A percentile compares a stretch with the other conserved stretches of the same genome.
phyloP scores from a whole-genome alignment of 2,797 vertebrate genomes.

The Eulemur albifrons region DNA sequence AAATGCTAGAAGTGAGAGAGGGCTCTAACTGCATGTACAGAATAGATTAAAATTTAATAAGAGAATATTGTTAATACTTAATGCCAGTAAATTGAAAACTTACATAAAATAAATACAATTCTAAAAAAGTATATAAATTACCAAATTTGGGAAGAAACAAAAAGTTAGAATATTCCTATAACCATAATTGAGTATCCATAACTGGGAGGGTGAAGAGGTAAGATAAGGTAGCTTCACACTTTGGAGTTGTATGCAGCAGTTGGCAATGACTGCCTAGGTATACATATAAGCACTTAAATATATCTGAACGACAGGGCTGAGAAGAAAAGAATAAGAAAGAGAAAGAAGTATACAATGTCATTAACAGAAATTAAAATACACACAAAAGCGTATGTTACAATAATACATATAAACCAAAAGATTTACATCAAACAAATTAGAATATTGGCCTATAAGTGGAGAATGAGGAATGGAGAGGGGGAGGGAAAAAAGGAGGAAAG shows the following conservation, averaged over 20 bases:
- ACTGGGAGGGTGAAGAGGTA: not conserved
- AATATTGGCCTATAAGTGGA: not conserved
- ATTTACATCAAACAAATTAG: not conserved
- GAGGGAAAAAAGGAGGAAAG: no score
- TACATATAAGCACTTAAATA: not conserved
- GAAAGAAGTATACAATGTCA: not conserved
- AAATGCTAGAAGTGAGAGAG: not conserved
- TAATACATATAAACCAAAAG: not conserved
- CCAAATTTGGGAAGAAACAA: not conserved
- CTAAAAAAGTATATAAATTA: not conserved
- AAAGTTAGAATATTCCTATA: not conserved
- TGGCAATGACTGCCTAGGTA: not conserved
- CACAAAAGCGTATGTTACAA: not conserved
- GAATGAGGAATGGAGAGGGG: not conserved
- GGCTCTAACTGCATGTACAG: not conserved
- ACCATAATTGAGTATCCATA: not conserved
- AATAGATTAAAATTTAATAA: slow-evolving; percentile 46
- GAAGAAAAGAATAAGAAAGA: not conserved
- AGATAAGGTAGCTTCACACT: not conserved
- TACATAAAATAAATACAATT: slow-evolving; percentile 28
- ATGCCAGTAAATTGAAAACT: not conserved
- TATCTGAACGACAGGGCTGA: not conserved
- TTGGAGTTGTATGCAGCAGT: not conserved
- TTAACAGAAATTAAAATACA: not conserved
- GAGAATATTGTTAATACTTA: slow-evolving; percentile 34